phyloP scores from a whole-genome alignment of 2,113 vertebrate species.

The Stictonetta naevosa region DNA sequence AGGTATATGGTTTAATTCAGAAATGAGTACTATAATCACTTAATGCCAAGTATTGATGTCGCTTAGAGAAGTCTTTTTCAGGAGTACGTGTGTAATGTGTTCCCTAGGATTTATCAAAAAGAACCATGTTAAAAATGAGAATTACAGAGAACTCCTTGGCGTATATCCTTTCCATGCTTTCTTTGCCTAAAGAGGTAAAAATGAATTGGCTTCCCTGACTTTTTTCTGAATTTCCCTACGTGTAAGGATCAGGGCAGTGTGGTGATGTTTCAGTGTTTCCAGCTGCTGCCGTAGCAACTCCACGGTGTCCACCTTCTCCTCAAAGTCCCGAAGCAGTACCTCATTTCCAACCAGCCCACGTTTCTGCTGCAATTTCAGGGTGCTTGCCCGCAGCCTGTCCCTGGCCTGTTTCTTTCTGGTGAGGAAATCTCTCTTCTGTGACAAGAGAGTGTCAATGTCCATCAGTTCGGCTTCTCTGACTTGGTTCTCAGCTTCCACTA shows the following conservation, averaged over 20 bases:
- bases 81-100: fast-evolving
- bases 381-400: conserved; percentile 73
- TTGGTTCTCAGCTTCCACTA: conserved; percentile 74
- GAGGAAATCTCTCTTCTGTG: conserved; percentile 72
- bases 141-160: background rate
- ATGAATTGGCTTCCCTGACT: conserved; percentile 51
- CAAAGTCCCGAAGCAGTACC: conserved; percentile 80
- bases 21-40: background rate
- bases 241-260: conserved; percentile 58
- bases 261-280: conserved; percentile 70
- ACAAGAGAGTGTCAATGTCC: conserved; percentile 61
- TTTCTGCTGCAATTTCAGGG: conserved; percentile 70
- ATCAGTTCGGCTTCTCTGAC: conserved; percentile 65
- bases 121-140: background rate
- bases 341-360: conserved; percentile 82
- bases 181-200: background rate
- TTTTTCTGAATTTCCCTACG: conserved; percentile 69
- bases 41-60: fast-evolving
- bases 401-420: conserved; percentile 74
- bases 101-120: background rate
- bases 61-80: background rate
- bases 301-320: conserved; percentile 71
- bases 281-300: conserved; percentile 65
- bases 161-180: background rate
- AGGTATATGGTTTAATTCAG: background rate